Percentiles rank a stretch among this genome's conserved stretches.
phyloP scores from a whole-genome alignment of 1,140 invertebrate genomes.

The Psilanteris sp. region DNA sequence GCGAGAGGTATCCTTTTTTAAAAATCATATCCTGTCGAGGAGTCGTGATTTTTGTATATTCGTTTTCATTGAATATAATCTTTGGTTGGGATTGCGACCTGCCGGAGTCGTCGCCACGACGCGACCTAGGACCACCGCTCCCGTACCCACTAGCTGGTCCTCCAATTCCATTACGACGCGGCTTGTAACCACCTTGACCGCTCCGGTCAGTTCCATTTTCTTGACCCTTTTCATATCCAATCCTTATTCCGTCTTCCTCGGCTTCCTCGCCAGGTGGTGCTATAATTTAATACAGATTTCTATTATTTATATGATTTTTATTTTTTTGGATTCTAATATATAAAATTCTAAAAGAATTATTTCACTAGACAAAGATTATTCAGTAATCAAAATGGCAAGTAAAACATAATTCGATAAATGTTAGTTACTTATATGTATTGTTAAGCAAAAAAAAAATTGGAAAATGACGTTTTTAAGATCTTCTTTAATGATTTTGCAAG shows the following conservation, averaged over 20 bases:
- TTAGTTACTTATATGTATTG: too few species aligned
- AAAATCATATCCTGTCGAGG: constrained; percentile 86
- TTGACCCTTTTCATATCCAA: constrained; percentile 66
- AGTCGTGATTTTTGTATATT: constrained; percentile 86
- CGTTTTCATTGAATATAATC: constrained; percentile 80
- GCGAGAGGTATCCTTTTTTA: constrained; percentile 85
- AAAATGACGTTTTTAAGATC: too few species aligned
- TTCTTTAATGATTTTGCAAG: too few species aligned
- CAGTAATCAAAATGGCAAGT: too few species aligned
- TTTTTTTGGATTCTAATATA: too few species aligned
- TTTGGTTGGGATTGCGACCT: constrained; percentile 69
- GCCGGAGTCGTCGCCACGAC: constrained; percentile 65
- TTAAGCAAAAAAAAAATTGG: too few species aligned
- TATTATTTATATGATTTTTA: too few species aligned
- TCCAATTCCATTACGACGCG: constrained; percentile 48
- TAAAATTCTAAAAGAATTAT: too few species aligned
- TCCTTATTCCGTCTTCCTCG: constrained; percentile 74
- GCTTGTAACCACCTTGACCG: constrained; percentile 64
- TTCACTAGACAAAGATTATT: too few species aligned
- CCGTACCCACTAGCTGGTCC: constrained; percentile 67
- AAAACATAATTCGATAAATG: too few species aligned
- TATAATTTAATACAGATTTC: constrained; percentile 39
- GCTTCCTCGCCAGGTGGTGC: constrained; percentile 77
- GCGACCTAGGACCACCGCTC: constrained; percentile 62
- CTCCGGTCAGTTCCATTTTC: constrained; percentile 66